Evolutionary conservation across 2,797 vertebrate genomes (phyloP).

Genomic region (Protonibea diacanthus): DNA sequence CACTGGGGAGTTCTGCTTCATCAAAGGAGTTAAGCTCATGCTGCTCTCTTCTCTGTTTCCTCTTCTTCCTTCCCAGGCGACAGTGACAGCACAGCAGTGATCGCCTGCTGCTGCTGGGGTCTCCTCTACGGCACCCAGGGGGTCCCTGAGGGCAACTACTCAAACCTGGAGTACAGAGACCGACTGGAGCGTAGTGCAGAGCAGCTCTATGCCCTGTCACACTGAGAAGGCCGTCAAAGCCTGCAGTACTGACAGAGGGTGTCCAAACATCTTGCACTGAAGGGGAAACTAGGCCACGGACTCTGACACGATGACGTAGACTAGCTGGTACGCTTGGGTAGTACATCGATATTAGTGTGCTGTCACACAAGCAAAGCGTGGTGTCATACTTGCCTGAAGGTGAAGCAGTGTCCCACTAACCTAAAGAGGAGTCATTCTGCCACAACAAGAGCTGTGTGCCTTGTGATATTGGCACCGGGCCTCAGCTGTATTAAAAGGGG

Average conservation of each 20-base stretch:
- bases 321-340: background rate
- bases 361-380: slow-evolving; percentile 34
- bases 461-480: background rate
- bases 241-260: background rate
- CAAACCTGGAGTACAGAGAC: slow-evolving; percentile 85
- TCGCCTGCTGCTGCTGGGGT: slow-evolving; percentile 89
- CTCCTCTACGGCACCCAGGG: slow-evolving; percentile 80
- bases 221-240: slow-evolving; percentile 53
- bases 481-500: slow-evolving; percentile 22
- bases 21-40: background rate
- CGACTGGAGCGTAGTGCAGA: slow-evolving; percentile 82
- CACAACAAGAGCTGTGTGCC: slow-evolving; percentile 21
- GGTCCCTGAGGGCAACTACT: slow-evolving; percentile 85
- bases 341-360: slow-evolving; percentile 48
- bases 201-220: slow-evolving; percentile 82
- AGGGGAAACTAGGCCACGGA: slow-evolving; percentile 46
- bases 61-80: slow-evolving; percentile 79
- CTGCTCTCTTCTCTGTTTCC: background rate
- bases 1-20: background rate
- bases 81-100: slow-evolving; percentile 89
- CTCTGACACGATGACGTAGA: slow-evolving; percentile 22
- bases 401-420: slow-evolving; percentile 62
- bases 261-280: background rate
- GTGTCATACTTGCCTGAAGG: slow-evolving; percentile 54
- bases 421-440: slow-evolving; percentile 42